Conservation (phyloP, 1,140 invertebrate genomes). For the Stenopsyche tienmushanensis region DNA sequence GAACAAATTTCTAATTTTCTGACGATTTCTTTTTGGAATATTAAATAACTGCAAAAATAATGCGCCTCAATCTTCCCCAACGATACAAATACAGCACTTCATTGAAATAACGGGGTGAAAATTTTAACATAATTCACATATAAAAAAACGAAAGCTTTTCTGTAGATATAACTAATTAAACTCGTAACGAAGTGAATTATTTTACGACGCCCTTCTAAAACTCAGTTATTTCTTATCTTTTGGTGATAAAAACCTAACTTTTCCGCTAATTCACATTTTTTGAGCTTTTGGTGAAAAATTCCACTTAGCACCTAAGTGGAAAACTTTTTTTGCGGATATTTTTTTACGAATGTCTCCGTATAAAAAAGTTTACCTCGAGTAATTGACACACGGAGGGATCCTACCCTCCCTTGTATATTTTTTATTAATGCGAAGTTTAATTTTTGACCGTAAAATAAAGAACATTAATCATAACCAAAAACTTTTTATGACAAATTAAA, state of each 20-base stretch:
- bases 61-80: too few relatives aligned
- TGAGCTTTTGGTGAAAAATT: conserved; percentile 14
- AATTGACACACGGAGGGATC: not conserved
- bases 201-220: conserved; percentile 16
- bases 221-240: conserved; percentile 17
- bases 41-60: too few relatives aligned
- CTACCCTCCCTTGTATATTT: not conserved
- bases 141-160: too few relatives aligned
- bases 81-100: too few relatives aligned
- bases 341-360: not conserved
- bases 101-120: too few relatives aligned
- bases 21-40: too few relatives aligned
- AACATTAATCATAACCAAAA: too few relatives aligned
- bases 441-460: too few relatives aligned
- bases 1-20: too few relatives aligned
- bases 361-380: not conserved
- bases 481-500: too few relatives aligned
- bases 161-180: too few relatives aligned
- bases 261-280: conserved; percentile 17
- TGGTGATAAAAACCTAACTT: conserved; percentile 13
- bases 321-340: conserved; percentile 23
- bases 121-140: too few relatives aligned
- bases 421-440: not conserved
- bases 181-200: conserved; percentile 10
- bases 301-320: conserved; percentile 23